Evolutionary conservation across 2,888 invertebrate genomes (phyloP), one percentile per base, ranked within the genome.

Genomic region (Gisinianus flammeolus): DNA sequence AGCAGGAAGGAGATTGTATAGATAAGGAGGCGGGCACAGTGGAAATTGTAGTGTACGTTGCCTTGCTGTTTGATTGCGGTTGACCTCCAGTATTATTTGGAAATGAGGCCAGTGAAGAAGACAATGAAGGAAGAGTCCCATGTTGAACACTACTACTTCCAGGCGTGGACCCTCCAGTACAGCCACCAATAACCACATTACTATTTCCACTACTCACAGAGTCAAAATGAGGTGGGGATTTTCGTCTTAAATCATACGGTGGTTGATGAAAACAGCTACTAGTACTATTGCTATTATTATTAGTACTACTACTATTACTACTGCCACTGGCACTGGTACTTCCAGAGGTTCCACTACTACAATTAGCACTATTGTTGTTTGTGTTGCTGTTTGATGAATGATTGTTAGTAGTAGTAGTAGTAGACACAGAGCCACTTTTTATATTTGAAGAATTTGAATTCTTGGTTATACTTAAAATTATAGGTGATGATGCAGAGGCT

Each of bases 191-290:
- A 84, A 92, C 54, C 58, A 58, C 12, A 67, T 35, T 58, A 56
- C 52, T 58, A 54, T 22, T 68, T 22, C 54, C 92, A 84, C 91
- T 91, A 86, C 91, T 16, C 16, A n/a, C 91, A 82, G 90, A 89
- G 67, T 85, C 85, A 85, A 90, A 90, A 68, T 92, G 92, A 67
- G 93, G 93, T 67, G 93, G 93, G 83, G 93, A 94, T 88, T 96
- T 96, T 85, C 95, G 91, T 81, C 96, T 91, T 86, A 96, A 89
- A 87, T 96, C 96, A 87, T 96, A 96, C 1, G 96, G 96, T 83
- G 95, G 94, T 87, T 94, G 94, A 88, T 95, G 95, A 87, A 87
- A 24, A 86, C 88, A 26, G 74, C 80, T 66, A 71, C 66, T 66
- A 64, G 19, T 44, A 74, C 24, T 74, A 19, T 30, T 66, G 8